Base-by-base conservation (phyloP, 2,113 vertebrate species). In the Meleagris gallopavo region DNA sequence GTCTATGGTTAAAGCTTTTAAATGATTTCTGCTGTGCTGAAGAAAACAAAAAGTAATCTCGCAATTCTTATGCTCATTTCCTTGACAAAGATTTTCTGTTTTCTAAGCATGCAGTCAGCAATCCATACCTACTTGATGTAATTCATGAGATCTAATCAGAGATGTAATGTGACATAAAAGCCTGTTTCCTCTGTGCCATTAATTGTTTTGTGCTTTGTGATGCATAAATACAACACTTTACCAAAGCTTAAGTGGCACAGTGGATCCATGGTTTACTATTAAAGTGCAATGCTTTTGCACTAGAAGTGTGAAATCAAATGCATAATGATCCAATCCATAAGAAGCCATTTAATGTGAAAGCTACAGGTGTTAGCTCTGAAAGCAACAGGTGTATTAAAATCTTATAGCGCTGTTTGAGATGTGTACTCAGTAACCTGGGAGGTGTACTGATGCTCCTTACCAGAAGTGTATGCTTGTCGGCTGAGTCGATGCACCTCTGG, bases 121-220 rank as follows among this genome's bases (percentile, higher is more conserved):
- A 13, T 61, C 27, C 1, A 5, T 8, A 30, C 19, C 74, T 85
- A 34, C 40, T 57, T 34, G 46, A 48, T 71, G 46, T 14, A 83
- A 95, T 85, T 85, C 57, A 30, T 50, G 75, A 94, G 75, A 93
- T 72, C 43, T 76, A 81, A 93, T 82, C 80, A 74, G 36, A 73
- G 69, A 50, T 89, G 21, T 19, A 88, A 82, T 60, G 54, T 7
- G 36, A 57, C 48, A 36, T 19, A 90, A 38, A 61, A 91, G 29
- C 73, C 48, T 57, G 20, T 86, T 88, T 86, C 65, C 81, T 71
- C 55, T 13, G 21, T 57, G 84, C 89, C 38, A 77, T 11, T 79
- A 85, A 86, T 80, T 86, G 46, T 6, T 1, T 41, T 40, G 41
- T 54, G 60, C 40, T 10, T 72, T 61, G 21, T 17, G 6, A 65